These are phyloP conservation scores for Galerucella pusilla DNA, from an alignment of 2,888 invertebrate genomes.

Conservation along the genomic window DNA sequence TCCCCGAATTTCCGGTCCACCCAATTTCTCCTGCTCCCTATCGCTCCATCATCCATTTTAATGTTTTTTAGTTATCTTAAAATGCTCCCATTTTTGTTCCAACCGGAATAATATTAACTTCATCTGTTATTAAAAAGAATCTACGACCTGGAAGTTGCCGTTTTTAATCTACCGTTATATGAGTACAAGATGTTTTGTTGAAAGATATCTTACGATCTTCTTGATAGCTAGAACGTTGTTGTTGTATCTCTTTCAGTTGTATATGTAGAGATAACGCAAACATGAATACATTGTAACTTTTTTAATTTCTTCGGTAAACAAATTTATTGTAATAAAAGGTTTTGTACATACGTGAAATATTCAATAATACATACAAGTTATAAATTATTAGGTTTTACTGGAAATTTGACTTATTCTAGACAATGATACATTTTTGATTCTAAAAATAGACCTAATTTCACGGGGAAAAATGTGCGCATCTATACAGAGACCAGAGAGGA, in stretches of 20 bases:
- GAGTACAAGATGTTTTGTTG: background rate
- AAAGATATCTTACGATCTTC: conserved; percentile 11
- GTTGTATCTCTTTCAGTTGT: background rate
- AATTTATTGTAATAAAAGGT: background rate
- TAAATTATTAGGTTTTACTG: background rate
- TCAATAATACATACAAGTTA: background rate
- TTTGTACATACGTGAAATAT: background rate
- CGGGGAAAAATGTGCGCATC: no score
- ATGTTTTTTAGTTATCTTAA: no score
- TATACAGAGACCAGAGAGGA: no score
- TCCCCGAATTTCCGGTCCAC: no score
- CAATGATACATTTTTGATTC: no score
- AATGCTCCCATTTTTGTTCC: background rate
- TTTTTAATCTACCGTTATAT: conserved; percentile 12
- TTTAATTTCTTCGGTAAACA: background rate
- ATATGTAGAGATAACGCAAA: background rate
- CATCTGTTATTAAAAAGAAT: background rate
- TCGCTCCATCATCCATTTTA: no score
- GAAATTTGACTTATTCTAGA: no score
- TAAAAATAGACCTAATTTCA: no score
- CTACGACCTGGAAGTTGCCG: background rate
- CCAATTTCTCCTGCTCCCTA: no score
- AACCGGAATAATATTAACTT: background rate
- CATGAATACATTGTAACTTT: background rate
- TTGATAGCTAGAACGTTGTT: conserved; percentile 8